Conservation (phyloP, 1,140 invertebrate species). For the Diprion similis region DNA sequence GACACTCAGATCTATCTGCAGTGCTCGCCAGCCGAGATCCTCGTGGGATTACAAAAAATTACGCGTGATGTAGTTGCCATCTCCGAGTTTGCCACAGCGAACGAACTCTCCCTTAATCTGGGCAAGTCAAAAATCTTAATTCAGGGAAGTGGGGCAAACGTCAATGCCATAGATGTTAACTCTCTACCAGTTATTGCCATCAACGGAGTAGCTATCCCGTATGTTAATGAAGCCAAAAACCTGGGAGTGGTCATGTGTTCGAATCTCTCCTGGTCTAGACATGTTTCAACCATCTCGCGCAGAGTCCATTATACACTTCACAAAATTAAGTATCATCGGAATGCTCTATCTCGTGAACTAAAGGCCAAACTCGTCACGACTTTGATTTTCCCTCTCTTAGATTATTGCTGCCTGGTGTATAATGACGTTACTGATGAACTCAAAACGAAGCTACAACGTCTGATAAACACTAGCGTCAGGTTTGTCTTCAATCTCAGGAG, state of each 20-base stretch:
- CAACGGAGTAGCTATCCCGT: background rate
- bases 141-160: background rate
- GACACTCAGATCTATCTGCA: conserved; percentile 13
- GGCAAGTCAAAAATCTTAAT: background rate
- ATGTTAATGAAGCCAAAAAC: background rate
- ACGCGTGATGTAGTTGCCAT: conserved; percentile 6
- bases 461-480: background rate
- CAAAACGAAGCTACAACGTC: background rate
- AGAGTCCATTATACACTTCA: conserved; percentile 17
- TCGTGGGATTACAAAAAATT: conserved; percentile 1
- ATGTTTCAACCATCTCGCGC: background rate
- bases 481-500: background rate
- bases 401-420: conserved; percentile 13
- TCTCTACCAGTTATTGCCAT: background rate
- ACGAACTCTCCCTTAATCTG: conserved; percentile 6
- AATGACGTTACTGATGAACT: background rate
- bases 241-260: conserved; percentile 7
- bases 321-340: conserved; percentile 17
- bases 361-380: background rate
- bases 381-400: background rate
- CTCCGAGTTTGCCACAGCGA: background rate
- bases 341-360: background rate
- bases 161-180: background rate
- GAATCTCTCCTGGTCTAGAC: conserved; percentile 15
- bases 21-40: background rate